A percentile compares a stretch with the other conserved stretches of the same genome.
Evolutionary conservation across 2,113 vertebrate species (phyloP).

Genomic region (Colinus virginianus): DNA sequence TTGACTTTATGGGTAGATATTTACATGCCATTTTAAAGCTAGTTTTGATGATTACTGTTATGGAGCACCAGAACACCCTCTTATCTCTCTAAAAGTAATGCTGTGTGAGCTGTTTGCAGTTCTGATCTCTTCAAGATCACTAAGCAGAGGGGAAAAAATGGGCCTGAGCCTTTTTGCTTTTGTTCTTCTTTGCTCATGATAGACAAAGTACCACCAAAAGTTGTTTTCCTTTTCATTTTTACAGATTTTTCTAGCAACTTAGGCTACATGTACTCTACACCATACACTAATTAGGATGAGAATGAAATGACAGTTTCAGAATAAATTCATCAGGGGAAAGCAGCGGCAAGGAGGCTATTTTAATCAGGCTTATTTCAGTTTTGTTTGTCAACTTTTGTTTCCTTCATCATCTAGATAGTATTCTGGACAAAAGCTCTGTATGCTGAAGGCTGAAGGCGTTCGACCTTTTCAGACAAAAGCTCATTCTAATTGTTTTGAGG

Average conservation of each 20-base stretch:
- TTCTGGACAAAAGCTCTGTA: not conserved
- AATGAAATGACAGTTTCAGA: not conserved
- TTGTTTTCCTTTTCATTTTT: not conserved
- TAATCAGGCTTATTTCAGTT: not conserved
- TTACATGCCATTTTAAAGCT: not conserved
- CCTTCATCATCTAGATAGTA: not conserved
- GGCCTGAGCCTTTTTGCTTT: not conserved
- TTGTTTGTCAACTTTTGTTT: not conserved
- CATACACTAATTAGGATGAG: not conserved
- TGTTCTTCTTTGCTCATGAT: not conserved
- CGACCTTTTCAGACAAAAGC: not conserved
- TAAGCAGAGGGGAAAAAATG: not conserved
- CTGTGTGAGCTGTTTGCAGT: not conserved
- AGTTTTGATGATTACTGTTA: not conserved
- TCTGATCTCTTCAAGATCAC: not conserved
- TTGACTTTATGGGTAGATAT: not conserved
- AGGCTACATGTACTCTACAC: not conserved
- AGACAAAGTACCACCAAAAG: not conserved
- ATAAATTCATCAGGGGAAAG: not conserved
- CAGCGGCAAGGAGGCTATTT: not conserved
- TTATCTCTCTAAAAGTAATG: not conserved
- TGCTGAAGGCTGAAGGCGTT: not conserved
- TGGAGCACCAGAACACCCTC: not conserved
- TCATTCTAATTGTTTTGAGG: not conserved
- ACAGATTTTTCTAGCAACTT: not conserved